Evolutionary conservation across 2,888 invertebrate species (phyloP), one percentile per base, ranked within the genome.

Genomic region (Pammene aurita): DNA sequence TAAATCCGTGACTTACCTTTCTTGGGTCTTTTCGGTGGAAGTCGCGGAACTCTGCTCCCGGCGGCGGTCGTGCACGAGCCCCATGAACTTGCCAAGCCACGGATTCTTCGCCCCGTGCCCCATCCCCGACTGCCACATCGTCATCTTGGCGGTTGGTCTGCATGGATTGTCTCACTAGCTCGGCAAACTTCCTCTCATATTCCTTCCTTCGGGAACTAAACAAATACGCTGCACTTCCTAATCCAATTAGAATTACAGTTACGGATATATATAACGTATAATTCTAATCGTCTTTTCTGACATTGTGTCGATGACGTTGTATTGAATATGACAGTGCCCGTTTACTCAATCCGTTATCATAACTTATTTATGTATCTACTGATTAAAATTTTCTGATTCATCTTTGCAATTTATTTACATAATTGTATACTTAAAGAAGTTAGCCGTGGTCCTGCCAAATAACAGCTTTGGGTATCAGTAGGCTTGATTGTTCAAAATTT

Each of bases 81-180:
- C 75, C 64, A 78, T 75, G 18, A 78, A 76, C 48, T 74, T 76
- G 6, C 78, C 77, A 7, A 78, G 44, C 78, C 79, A 79, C 0
- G 77, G 78, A 34, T 74, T 75, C 57, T 77, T 77, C 11, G 74
- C 70, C 46, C 74, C 73, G 63, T 78, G 79, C n/a, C 75, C 72
- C 71, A 77, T 73, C n/a, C 76, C 75, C 16, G 77, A 68, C 46
- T 79, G 77, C 78, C 76, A 76, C 71, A 77, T 76, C 0, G 76
- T 76, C 77, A 77, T 77, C 11, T 48, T 67, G 63, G 60, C 68
- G 58, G 67, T 48, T 56, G 68, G 66, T 56, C 65, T 68, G 48
- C 70, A 68, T 71, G 50, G 26, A 60, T 65, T 34, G 55, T 0
- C 34, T 62, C 41, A 66, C 60, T 68, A 42, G 9, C 7, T 41